Evolutionary conservation across 2,888 invertebrate species (phyloP).

Genomic region (Protonemura montana): DNA sequence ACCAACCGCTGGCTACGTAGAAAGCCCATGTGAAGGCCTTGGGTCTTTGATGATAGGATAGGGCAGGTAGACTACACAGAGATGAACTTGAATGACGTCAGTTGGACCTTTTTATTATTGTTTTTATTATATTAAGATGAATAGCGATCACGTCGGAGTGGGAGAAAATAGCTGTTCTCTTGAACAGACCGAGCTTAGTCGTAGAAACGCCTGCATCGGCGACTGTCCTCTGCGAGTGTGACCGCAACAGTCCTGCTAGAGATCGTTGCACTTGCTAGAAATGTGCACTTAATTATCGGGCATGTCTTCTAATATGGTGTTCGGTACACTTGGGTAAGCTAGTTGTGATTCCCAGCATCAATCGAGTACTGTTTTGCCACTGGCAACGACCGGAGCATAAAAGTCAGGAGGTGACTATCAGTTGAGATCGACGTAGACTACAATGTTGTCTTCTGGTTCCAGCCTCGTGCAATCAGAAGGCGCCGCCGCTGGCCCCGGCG

Average conservation of each 20-base stretch:
- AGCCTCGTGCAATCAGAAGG: slow-evolving; percentile 9
- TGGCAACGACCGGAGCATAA: not conserved
- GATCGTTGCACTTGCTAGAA: not conserved
- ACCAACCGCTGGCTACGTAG: not conserved
- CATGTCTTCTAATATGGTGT: slow-evolving; percentile 7
- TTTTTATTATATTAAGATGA: not conserved
- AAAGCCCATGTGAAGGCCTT: not conserved
- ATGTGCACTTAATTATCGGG: slow-evolving; percentile 2
- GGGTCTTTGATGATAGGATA: not conserved
- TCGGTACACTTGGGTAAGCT: not conserved
- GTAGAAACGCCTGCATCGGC: not conserved
- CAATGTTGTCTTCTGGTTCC: slow-evolving; percentile 7
- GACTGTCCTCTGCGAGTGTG: not conserved
- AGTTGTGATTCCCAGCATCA: not conserved
- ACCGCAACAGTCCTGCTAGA: not conserved
- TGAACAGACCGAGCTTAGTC: not conserved
- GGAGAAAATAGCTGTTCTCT: not conserved
- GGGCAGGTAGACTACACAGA: not conserved
- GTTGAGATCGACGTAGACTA: not conserved
- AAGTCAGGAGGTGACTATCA: not conserved
- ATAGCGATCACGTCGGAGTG: not conserved
- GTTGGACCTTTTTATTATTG: not conserved
- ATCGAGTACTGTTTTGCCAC: not conserved
- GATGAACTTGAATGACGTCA: slow-evolving; percentile 12
- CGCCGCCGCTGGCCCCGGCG: not conserved